These are phyloP conservation scores for Hippocampus kuda DNA, from an alignment of 2,797 vertebrate species.

Conservation along the genomic window DNA sequence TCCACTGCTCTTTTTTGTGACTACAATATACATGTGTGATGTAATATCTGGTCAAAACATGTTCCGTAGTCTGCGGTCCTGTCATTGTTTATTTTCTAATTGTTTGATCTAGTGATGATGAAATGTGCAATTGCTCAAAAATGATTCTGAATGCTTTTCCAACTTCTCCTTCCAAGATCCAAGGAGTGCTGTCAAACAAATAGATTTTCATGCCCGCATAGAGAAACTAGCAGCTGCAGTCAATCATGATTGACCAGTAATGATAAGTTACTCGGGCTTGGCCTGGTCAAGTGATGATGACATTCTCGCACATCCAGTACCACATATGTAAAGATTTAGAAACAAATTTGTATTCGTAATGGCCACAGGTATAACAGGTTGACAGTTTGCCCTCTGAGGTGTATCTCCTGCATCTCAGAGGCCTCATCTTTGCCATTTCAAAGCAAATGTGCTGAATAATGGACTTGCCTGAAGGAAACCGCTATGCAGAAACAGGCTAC, in stretches of 20 bases:
- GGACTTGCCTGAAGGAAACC: conserved; percentile 22
- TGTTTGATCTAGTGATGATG: no score
- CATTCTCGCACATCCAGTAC: background rate
- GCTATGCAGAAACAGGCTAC: conserved; percentile 12
- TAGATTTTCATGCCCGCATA: no score
- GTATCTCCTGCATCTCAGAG: conserved; percentile 15
- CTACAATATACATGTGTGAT: no score
- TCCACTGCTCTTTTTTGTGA: no score
- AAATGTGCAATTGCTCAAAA: no score
- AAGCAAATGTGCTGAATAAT: conserved; percentile 43
- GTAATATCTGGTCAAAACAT: no score
- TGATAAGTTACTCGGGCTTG: background rate
- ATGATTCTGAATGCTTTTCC: no score
- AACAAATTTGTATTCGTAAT: background rate
- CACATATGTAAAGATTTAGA: background rate
- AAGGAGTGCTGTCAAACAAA: background rate
- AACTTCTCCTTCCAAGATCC: background rate
- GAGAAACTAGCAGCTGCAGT: background rate
- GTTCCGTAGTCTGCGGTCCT: no score
- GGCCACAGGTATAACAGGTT: background rate
- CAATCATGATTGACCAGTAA: background rate
- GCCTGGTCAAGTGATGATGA: background rate
- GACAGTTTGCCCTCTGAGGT: conserved; percentile 23
- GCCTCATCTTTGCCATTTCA: conserved; percentile 23
- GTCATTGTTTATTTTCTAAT: no score